phyloP scores from a whole-genome alignment of 2,888 invertebrate species.

The Leptinotarsa rubiginosa region DNA sequence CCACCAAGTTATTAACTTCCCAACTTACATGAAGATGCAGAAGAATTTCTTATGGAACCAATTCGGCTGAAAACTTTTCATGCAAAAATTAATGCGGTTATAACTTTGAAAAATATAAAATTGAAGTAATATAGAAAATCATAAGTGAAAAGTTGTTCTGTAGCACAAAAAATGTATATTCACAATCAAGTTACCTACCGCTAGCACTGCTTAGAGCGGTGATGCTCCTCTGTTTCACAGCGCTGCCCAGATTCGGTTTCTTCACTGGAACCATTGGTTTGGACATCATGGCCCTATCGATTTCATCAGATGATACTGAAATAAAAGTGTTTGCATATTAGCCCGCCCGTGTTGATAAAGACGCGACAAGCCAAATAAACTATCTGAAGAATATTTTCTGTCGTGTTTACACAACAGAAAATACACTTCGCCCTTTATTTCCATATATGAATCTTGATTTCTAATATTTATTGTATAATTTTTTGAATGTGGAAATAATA shows the following conservation, averaged over 20 bases:
- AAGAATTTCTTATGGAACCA: conserved; percentile 58
- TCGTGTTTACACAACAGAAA: no score
- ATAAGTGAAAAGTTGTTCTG: conserved; percentile 20
- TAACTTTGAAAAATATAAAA: conserved; percentile 36
- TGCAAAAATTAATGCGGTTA: conserved; percentile 50
- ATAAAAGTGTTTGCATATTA: conserved; percentile 19
- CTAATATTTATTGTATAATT: no score
- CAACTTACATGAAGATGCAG: conserved; percentile 58
- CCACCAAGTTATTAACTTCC: conserved; percentile 40
- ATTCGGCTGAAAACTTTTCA: conserved; percentile 60
- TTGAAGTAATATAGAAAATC: conserved; percentile 37
- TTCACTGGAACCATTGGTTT: conserved; percentile 66
- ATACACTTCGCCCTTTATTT: no score
- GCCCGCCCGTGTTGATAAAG: no score
- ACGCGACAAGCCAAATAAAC: no score
- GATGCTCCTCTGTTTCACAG: conserved; percentile 64
- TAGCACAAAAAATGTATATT: conserved; percentile 30
- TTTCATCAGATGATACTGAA: conserved; percentile 62
- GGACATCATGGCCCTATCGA: conserved; percentile 64
- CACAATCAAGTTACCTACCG: conserved; percentile 49
- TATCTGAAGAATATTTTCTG: no score
- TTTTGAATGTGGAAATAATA: no score
- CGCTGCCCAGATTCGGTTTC: conserved; percentile 57
- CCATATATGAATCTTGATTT: no score
- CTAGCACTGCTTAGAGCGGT: conserved; percentile 58